A percentile compares a stretch with the other conserved stretches of the same genome.
These are phyloP conservation scores for Ganaspis sp. DNA, from an alignment of 1,140 invertebrate species.

Conservation along the genomic window DNA sequence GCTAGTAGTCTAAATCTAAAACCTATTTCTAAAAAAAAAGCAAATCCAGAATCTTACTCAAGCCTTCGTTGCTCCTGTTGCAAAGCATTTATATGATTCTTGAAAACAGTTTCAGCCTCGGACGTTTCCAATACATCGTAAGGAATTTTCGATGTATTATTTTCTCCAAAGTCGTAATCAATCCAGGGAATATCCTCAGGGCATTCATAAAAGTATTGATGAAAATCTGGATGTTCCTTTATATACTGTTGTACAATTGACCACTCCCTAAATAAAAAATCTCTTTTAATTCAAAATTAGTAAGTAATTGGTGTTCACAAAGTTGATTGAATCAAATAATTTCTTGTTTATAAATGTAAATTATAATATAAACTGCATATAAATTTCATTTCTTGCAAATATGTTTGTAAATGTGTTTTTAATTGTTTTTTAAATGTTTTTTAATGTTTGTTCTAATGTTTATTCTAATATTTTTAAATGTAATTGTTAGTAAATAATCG, in stretches of 20 bases:
- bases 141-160: conserved; percentile 87
- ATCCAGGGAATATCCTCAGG: conserved; percentile 88
- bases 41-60: conserved; percentile 82
- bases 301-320: too few species aligned
- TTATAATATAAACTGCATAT: too few species aligned
- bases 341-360: too few species aligned
- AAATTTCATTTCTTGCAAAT: too few species aligned
- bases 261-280: conserved; percentile 85
- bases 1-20: conserved; percentile 10
- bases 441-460: too few species aligned
- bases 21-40: not conserved
- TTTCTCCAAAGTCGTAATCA: conserved; percentile 83
- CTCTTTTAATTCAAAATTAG: too few species aligned
- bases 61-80: conserved; percentile 93
- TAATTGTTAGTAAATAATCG: not conserved
- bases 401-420: too few species aligned
- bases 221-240: conserved; percentile 91
- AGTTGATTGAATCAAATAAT: too few species aligned
- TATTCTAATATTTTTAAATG: too few species aligned
- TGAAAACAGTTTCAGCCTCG: conserved; percentile 94
- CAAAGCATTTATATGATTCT: conserved; percentile 92
- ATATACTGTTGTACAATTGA: conserved; percentile 88
- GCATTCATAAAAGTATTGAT: conserved; percentile 92
- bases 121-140: conserved; percentile 93
- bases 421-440: too few species aligned